These are phyloP conservation scores for Pantherophis alleghaniensis DNA, from an alignment of 2,797 vertebrate genomes.

Conservation along the genomic window DNA sequence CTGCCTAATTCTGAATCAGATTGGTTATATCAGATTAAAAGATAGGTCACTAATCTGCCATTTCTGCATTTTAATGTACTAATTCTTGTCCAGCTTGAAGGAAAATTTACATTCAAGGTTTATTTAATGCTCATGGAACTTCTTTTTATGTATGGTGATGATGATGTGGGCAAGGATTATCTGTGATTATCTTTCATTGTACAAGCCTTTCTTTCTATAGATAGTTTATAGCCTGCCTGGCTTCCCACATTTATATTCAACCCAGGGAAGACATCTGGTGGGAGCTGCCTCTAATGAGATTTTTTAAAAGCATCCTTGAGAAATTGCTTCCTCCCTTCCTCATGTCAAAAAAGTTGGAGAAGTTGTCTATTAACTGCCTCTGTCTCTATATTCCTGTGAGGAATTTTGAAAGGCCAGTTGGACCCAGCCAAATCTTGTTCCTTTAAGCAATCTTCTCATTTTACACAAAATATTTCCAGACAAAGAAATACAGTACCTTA, in stretches of 20 bases:
- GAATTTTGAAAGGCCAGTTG: not conserved
- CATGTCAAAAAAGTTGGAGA: not conserved
- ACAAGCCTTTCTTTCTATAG: not conserved
- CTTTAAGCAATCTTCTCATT: not conserved
- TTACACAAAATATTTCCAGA: not conserved
- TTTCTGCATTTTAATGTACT: not conserved
- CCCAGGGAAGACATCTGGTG: not conserved
- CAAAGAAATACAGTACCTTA: not conserved
- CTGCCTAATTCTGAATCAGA: not conserved
- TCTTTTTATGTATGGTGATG: not conserved
- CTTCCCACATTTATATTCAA: not conserved
- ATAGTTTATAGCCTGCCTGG: not conserved
- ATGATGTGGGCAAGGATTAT: not conserved
- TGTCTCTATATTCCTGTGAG: not conserved
- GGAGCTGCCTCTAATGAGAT: not conserved
- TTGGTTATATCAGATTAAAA: no score
- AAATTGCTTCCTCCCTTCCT: not conserved
- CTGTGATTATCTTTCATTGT: not conserved
- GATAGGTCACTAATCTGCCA: not conserved
- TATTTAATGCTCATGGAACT: not conserved
- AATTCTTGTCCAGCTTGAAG: not conserved
- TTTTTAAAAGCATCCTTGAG: not conserved
- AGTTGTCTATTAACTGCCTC: not conserved
- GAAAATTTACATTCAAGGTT: not conserved
- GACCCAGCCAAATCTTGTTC: not conserved